A percentile compares a stretch with the other conserved stretches of the same genome.
Evolutionary conservation across 2,888 invertebrate species (phyloP).

Genomic region (Drosophila maculinotata): DNA sequence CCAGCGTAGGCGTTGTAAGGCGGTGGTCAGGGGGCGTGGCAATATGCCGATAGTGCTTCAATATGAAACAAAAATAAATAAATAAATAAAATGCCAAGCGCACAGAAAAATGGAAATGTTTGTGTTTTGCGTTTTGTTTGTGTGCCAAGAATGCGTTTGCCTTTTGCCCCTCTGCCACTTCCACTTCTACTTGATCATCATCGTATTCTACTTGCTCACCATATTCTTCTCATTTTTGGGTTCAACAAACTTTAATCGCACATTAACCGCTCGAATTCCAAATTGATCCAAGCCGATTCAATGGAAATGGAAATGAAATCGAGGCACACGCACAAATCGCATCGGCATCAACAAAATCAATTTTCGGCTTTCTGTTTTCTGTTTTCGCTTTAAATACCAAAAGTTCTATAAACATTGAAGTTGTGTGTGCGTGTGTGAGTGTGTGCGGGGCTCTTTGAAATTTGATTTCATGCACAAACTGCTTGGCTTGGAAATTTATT

Average conservation of each 20-base stretch:
- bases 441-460: slow-evolving; percentile 14
- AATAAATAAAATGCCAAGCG: slow-evolving; percentile 40
- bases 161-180: slow-evolving; percentile 5
- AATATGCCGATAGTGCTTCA: slow-evolving; percentile 45
- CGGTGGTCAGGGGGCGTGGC: slow-evolving; percentile 3
- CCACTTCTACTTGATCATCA: slow-evolving; percentile 2
- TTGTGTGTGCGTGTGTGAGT: not conserved
- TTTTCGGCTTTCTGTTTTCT: slow-evolving; percentile 14
- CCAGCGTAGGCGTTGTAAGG: slow-evolving; percentile 9
- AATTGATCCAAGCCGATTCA: slow-evolving; percentile 52
- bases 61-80: slow-evolving; percentile 50
- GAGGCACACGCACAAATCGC: slow-evolving; percentile 43
- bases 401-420: slow-evolving; percentile 34
- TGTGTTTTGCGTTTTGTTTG: slow-evolving; percentile 61
- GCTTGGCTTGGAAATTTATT: slow-evolving; percentile 2
- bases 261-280: slow-evolving; percentile 60
- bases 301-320: slow-evolving; percentile 56
- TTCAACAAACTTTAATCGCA: slow-evolving; percentile 76
- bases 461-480: slow-evolving; percentile 14
- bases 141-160: slow-evolving; percentile 61
- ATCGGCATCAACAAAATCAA: slow-evolving; percentile 22
- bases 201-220: not conserved
- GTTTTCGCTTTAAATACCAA: slow-evolving; percentile 15
- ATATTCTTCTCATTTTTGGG: slow-evolving; percentile 33
- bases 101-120: slow-evolving; percentile 58